phyloP scores from a whole-genome alignment of 2,888 invertebrate species.

The Branchipolynoe longqiensis region DNA sequence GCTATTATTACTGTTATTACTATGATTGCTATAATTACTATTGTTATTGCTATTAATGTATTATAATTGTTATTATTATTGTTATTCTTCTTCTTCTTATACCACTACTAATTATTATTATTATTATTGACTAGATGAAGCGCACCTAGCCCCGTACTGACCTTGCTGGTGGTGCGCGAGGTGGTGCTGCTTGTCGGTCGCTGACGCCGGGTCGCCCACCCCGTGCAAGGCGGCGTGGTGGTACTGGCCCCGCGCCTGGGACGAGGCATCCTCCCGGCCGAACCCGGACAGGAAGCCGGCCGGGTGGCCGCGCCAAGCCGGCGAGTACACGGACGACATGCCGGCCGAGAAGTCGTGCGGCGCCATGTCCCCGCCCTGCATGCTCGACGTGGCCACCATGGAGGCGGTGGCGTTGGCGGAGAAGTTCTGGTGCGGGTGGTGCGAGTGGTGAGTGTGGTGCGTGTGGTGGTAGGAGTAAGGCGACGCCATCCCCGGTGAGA shows the following conservation, averaged over 20 bases:
- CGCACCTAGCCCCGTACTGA: not conserved
- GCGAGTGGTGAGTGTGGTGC: slow-evolving; percentile 9
- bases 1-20: too few species aligned
- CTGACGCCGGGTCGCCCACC: not conserved
- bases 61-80: too few species aligned
- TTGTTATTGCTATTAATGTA: too few species aligned
- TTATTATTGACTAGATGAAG: too few species aligned
- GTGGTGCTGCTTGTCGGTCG: slow-evolving; percentile 13
- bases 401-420: slow-evolving; percentile 33
- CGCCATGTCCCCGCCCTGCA: not conserved
- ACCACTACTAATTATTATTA: too few species aligned
- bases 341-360: slow-evolving; percentile 29
- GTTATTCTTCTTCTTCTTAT: too few species aligned
- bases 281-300: slow-evolving; percentile 48
- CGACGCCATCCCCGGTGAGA: slow-evolving; percentile 41
- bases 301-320: slow-evolving; percentile 34
- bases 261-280: slow-evolving; percentile 3
- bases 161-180: slow-evolving; percentile 27
- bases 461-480: slow-evolving; percentile 22
- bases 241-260: not conserved
- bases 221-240: slow-evolving; percentile 8
- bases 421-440: slow-evolving; percentile 53
- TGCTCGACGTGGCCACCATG: slow-evolving; percentile 35
- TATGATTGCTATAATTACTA: too few species aligned
- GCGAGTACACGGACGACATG: slow-evolving; percentile 45